phyloP scores from a whole-genome alignment of 2,113 vertebrate species.

The Haliaeetus leucogaster region DNA sequence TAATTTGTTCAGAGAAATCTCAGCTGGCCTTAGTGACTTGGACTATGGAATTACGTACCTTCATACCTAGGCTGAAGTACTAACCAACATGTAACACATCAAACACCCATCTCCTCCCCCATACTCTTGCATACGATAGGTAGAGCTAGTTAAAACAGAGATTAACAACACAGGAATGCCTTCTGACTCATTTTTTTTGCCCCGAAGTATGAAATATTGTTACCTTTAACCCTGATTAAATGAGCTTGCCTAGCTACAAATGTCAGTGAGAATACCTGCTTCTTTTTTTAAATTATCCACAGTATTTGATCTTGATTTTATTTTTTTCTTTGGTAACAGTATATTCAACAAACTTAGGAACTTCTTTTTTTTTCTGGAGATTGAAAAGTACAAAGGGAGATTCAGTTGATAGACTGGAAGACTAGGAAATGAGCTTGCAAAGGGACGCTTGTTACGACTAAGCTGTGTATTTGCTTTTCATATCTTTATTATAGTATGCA shows the following conservation, averaged over 20 bases:
- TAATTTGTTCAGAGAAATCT: background rate
- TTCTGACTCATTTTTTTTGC: conserved; percentile 32
- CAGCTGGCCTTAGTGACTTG: background rate
- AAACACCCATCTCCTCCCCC: background rate
- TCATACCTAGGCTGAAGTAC: background rate
- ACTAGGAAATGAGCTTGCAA: background rate
- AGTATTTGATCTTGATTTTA: background rate
- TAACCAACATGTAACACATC: background rate
- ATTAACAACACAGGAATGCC: background rate
- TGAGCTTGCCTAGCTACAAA: background rate
- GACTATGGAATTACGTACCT: background rate
- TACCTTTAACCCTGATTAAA: background rate
- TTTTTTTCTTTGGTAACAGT: background rate
- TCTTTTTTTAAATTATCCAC: background rate
- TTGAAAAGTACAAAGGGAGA: background rate
- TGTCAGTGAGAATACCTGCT: background rate
- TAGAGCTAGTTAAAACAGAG: conserved; percentile 5
- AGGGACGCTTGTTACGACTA: background rate
- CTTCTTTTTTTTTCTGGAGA: background rate
- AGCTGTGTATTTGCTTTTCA: background rate
- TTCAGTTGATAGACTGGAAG: background rate
- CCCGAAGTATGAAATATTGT: background rate
- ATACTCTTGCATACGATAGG: background rate
- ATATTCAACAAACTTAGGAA: background rate
- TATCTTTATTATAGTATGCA: background rate